Percentiles rank a stretch among this genome's conserved stretches.
Conservation (phyloP, 1,140 invertebrate genomes). For the Papilio glaucus region DNA sequence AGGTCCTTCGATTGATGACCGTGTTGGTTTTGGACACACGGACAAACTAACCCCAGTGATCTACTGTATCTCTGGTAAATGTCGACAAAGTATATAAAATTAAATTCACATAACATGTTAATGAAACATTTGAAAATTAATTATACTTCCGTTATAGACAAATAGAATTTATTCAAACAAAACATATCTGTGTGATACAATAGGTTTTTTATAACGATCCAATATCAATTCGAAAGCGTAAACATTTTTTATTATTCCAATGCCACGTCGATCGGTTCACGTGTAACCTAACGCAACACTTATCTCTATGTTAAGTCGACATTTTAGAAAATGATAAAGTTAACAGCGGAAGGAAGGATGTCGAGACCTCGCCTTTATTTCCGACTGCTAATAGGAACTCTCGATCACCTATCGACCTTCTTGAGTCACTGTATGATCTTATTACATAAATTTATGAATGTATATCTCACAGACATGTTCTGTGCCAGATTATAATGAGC, state of each 20-base stretch:
- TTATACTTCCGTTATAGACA: background rate
- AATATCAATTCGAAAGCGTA: constrained; percentile 28
- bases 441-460: constrained; percentile 15
- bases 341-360: constrained; percentile 68
- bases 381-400: constrained; percentile 56
- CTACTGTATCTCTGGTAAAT: no score
- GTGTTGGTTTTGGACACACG: no score
- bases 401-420: constrained; percentile 46
- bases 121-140: constrained; percentile 14
- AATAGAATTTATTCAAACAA: background rate
- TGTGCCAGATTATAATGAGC: background rate
- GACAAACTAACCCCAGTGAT: no score
- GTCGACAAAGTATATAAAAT: no score
- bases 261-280: constrained; percentile 15
- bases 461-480: background rate
- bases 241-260: constrained; percentile 25
- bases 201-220: constrained; percentile 2
- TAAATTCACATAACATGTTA: no score
- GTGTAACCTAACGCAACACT: constrained; percentile 4
- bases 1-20: no score
- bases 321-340: constrained; percentile 42
- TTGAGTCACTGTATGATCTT: constrained; percentile 39
- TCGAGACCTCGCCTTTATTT: constrained; percentile 65
- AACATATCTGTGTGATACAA: background rate
- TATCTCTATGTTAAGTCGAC: constrained; percentile 10